Evolutionary conservation across 2,888 invertebrate genomes (phyloP).

Genomic region (Rotaria sp.): DNA sequence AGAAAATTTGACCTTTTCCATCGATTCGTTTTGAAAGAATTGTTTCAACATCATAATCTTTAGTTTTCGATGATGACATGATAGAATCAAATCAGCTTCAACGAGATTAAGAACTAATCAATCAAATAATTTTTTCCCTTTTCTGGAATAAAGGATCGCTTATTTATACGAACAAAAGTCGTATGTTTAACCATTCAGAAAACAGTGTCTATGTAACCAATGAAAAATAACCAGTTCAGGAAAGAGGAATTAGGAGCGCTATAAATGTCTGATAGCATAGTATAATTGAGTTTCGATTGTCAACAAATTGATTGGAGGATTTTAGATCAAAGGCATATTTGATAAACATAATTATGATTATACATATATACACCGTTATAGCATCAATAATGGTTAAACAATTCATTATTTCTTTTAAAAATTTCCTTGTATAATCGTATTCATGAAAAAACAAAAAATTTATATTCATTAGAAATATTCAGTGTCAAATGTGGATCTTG

Average conservation of each 20-base stretch:
- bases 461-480: no score
- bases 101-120: background rate
- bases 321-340: no score
- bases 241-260: background rate
- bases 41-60: background rate
- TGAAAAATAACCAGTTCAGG: background rate
- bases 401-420: no score
- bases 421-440: no score
- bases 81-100: background rate
- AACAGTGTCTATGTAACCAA: background rate
- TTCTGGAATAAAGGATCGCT: background rate
- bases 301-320: no score
- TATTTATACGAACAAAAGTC: background rate
- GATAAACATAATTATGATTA: no score
- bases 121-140: background rate
- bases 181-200: background rate
- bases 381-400: no score
- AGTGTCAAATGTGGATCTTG: no score
- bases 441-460: no score
- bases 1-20: background rate
- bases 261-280: background rate
- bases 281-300: no score
- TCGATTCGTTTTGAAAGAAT: background rate
- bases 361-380: no score
- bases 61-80: background rate